Evolutionary conservation across 2,797 vertebrate species (phyloP).

Genomic region (Notolabrus celidotus): DNA sequence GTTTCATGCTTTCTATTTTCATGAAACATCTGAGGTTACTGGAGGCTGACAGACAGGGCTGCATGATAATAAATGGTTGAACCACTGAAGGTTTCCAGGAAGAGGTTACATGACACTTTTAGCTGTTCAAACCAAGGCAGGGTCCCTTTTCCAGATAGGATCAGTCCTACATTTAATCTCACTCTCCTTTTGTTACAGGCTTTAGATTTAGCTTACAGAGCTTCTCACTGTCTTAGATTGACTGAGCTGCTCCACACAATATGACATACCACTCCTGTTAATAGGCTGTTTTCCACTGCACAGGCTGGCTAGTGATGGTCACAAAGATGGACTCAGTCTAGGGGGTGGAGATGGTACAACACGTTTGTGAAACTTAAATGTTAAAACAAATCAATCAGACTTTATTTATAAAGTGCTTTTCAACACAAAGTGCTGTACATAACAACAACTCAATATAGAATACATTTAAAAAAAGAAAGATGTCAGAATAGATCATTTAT

Average conservation of each 20-base stretch:
- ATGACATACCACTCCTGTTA: slow-evolving; percentile 69
- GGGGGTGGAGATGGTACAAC: neutral
- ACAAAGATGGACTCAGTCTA: slow-evolving; percentile 28
- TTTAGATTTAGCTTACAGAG: slow-evolving; percentile 73
- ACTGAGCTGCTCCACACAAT: slow-evolving; percentile 68
- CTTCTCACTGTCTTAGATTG: slow-evolving; percentile 65
- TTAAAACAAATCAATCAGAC: no score
- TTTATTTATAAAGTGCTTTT: no score
- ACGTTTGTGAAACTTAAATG: neutral
- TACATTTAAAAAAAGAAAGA: no score
- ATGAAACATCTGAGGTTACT: slow-evolving; percentile 18
- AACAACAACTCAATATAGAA: no score
- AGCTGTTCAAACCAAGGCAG: slow-evolving; percentile 70
- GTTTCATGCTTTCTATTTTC: slow-evolving; percentile 17
- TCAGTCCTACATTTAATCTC: slow-evolving; percentile 77
- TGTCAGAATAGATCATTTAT: no score
- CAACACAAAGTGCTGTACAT: no score
- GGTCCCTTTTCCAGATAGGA: slow-evolving; percentile 62
- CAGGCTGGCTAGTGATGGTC: slow-evolving; percentile 4
- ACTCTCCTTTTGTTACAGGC: slow-evolving; percentile 76
- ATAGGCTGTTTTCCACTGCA: slow-evolving; percentile 64
- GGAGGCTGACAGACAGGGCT: slow-evolving; percentile 49
- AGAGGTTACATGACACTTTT: slow-evolving; percentile 67
- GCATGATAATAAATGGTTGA: slow-evolving; percentile 53
- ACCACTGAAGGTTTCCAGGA: slow-evolving; percentile 57